phyloP scores from a whole-genome alignment of 1,140 invertebrate genomes.

The Drosophila neocordata region DNA sequence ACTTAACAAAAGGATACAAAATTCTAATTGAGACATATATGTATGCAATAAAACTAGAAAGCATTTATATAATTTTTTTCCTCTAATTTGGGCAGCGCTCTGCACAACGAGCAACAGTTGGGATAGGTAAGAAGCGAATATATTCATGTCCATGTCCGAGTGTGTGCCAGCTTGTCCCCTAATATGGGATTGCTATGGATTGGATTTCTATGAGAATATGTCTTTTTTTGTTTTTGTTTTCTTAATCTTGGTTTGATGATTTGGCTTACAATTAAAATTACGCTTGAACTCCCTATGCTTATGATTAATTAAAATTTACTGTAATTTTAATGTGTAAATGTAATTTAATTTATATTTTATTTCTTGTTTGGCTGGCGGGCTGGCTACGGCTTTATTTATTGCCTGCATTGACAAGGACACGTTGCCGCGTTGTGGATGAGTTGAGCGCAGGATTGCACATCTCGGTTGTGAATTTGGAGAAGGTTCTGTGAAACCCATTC shows the following conservation, averaged over 20 bases:
- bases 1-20: neutral
- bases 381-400: slow-evolving; percentile 60
- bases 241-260: slow-evolving; percentile 46
- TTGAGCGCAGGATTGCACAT: slow-evolving; percentile 74
- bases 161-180: slow-evolving; percentile 33
- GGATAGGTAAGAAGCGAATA: neutral
- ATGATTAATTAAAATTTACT: slow-evolving; percentile 67
- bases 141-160: neutral
- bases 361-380: slow-evolving; percentile 69
- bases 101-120: neutral
- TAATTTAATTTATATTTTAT: slow-evolving; percentile 78
- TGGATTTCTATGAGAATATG: slow-evolving; percentile 60
- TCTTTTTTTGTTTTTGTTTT: slow-evolving; percentile 26
- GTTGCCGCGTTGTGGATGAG: slow-evolving; percentile 68
- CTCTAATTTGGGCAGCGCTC: neutral
- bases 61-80: neutral
- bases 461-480: slow-evolving; percentile 67
- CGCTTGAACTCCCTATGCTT: slow-evolving; percentile 75
- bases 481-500: slow-evolving; percentile 62
- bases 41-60: slow-evolving; percentile 9
- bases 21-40: neutral
- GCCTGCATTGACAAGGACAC: slow-evolving; percentile 60
- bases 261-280: slow-evolving; percentile 75
- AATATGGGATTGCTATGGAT: slow-evolving; percentile 48
- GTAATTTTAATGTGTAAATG: slow-evolving; percentile 62